Base-by-base conservation (phyloP, 2,113 vertebrate species). In the Psettodes erumei region DNA sequence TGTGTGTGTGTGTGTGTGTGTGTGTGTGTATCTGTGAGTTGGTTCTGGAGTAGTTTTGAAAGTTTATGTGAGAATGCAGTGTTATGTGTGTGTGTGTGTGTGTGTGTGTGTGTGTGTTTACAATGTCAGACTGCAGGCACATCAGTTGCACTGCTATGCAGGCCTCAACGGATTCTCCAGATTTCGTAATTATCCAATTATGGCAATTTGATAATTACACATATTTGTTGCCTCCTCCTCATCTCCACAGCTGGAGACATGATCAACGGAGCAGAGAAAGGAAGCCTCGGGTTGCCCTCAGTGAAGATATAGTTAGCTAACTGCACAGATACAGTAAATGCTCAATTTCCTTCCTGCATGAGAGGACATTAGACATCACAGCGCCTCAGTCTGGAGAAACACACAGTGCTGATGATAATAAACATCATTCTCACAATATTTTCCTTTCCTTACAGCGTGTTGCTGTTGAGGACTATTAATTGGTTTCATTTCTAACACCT, bases 141-240 rank as follows among this genome's bases (percentile, higher is more conserved):
- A 42, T 18, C 30, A 8, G 30, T 43, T 37, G n/a, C 21, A 23
- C 8, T 23, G 37, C 13, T 6, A 35, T 25, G 5, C 45, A 33
- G 19, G 30, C 19, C 42, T 54, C 30, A 10, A 42, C 53, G 21
- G 47, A 75, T 37, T 59, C 40, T 81, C 43, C 53, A 32, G 35
- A 67, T 71, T 60, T 55, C 58, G 42, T 60, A 33, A 71, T 81
- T 63, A 78, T 77, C 55, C 64, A 77, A 61, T 88, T 71, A 88
- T 23, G 42, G 68, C 43, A 86, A 89, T 89, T 79, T 79, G 58
- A 75, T 84, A 82, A 92, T 88, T 83, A 77, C 37, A 67, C 42
- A 62, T 45, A 78, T 76, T 64, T 68, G 30, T 67, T 51, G 13
- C 21, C 51, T 82, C 25, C 51, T 82, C 25, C 50, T 37, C 12